Conservation (phyloP, 1,140 invertebrate genomes). For the Elymnias hypermnestra region DNA sequence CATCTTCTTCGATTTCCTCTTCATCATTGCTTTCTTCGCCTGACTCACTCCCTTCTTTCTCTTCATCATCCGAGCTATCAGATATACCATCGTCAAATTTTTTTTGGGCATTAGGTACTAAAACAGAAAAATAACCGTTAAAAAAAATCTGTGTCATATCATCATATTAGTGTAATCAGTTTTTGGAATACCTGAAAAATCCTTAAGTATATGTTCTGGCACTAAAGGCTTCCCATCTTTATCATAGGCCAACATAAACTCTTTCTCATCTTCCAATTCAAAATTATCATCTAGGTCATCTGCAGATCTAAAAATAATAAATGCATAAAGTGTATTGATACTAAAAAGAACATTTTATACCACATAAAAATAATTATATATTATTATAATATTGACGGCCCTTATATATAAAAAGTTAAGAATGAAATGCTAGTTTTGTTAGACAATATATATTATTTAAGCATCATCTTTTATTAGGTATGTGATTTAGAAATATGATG, state of each 20-base stretch:
- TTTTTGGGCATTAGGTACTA: slow-evolving; percentile 58
- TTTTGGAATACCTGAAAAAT: slow-evolving; percentile 59
- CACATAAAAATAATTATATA: too few relatives aligned
- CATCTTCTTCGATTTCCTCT: slow-evolving; percentile 39
- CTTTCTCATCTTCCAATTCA: slow-evolving; percentile 68
- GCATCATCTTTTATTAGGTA: too few relatives aligned
- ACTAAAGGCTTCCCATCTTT: slow-evolving; percentile 70
- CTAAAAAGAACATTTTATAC: too few relatives aligned
- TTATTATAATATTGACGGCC: too few relatives aligned
- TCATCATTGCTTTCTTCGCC: slow-evolving; percentile 24
- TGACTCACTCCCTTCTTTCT: slow-evolving; percentile 31
- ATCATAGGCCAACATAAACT: slow-evolving; percentile 77
- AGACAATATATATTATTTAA: too few relatives aligned
- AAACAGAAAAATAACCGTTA: slow-evolving; percentile 11
- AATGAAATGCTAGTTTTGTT: too few relatives aligned
- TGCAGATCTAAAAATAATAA: slow-evolving; percentile 84
- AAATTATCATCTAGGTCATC: slow-evolving; percentile 90
- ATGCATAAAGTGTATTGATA: too few relatives aligned
- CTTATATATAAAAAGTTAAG: too few relatives aligned
- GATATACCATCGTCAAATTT: slow-evolving; percentile 62
- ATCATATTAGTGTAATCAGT: background rate
- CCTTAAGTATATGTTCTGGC: slow-evolving; percentile 56
- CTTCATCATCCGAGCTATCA: slow-evolving; percentile 44
- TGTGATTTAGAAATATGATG: too few relatives aligned
- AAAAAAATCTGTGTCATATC: background rate